Base-by-base conservation (phyloP, 2,113 vertebrate species). In the Maccullochella peelii region DNA sequence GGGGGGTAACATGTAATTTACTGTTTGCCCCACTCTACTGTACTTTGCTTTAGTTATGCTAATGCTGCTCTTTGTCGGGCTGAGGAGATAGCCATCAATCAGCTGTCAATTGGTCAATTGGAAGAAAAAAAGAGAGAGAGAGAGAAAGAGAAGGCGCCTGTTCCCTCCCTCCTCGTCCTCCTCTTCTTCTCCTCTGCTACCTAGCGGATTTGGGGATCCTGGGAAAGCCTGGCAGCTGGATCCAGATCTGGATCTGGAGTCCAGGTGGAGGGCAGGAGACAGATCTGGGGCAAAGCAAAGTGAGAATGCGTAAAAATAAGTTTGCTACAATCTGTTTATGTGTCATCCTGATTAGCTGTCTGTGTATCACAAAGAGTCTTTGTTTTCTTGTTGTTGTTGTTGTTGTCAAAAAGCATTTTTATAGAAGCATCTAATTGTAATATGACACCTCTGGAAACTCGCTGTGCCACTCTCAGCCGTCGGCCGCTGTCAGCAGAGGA, bases 71-170 rank as follows among this genome's bases (percentile, higher is more conserved):
- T 97, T 98, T 99, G 97, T 98, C 94, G 91, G 96, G 96, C 96
- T 97, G 96, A 97, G 96, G 97, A 99, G 98, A 99, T 98, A 98
- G 98, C 97, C 97, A 98, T 99, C 97, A 99, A 98, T 99, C 98
- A 99, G 96, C 96, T 99, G 98, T 98, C 98, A 98, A 97, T 97
- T 97, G 97, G 97, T 97, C 97, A 98, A 97, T 97, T 98, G 97
- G 95, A 96, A 96, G 97, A 67, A 66, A 74, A 80, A 77, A 21
- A 85, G 33, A 78, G 27, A 95, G 96, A 27, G 58, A 72, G 50
- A 15, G 69, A 72, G 73, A 82, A n/a, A 83, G 78, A 79, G 67
- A 57, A 95, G 96, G 96, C 95, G 97, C 96, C 96, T 96, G 95
- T 57, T 76, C 62, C 87, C 80, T 77, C 87, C 84, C 74, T 79